phyloP scores from a whole-genome alignment of 2,888 invertebrate species.

The Deilephila elpenor region DNA sequence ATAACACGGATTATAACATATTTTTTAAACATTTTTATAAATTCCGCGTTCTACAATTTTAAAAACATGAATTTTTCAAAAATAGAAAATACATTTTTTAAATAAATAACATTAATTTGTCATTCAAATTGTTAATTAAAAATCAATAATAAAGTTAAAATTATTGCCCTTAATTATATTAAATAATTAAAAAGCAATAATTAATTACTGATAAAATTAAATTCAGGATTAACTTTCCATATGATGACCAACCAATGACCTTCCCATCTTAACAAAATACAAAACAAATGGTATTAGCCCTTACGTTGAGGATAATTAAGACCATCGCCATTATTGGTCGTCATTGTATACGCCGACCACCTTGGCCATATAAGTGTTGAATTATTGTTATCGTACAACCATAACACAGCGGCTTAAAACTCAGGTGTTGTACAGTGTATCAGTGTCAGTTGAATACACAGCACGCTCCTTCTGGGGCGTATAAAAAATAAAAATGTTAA shows the following conservation, averaged over 20 bases:
- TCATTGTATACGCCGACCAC: conserved; percentile 16
- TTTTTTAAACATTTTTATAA: not conserved
- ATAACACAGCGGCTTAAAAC: conserved; percentile 43
- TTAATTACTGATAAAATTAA: too few relatives aligned
- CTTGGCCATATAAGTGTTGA: conserved; percentile 41
- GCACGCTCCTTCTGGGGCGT: conserved; percentile 37
- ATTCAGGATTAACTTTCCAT: too few relatives aligned
- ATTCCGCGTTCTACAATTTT: not conserved
- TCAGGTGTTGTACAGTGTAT: conserved; percentile 41
- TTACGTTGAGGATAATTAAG: conserved; percentile 19
- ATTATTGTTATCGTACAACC: conserved; percentile 40
- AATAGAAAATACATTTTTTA: not conserved
- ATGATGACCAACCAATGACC: too few relatives aligned
- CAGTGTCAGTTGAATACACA: conserved; percentile 37
- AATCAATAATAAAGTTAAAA: too few relatives aligned
- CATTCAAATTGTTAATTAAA: too few relatives aligned
- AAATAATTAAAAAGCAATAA: too few relatives aligned
- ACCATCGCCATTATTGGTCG: not conserved
- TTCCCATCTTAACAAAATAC: too few relatives aligned
- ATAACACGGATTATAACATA: not conserved
- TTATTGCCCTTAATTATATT: too few relatives aligned
- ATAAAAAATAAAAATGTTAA: conserved; percentile 46
- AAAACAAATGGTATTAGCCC: not conserved
- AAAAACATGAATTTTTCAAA: not conserved
- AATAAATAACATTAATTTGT: too few relatives aligned